These are phyloP conservation scores for Parelbella ahira DNA, from an alignment of 2,888 invertebrate genomes.

Conservation along the genomic window DNA sequence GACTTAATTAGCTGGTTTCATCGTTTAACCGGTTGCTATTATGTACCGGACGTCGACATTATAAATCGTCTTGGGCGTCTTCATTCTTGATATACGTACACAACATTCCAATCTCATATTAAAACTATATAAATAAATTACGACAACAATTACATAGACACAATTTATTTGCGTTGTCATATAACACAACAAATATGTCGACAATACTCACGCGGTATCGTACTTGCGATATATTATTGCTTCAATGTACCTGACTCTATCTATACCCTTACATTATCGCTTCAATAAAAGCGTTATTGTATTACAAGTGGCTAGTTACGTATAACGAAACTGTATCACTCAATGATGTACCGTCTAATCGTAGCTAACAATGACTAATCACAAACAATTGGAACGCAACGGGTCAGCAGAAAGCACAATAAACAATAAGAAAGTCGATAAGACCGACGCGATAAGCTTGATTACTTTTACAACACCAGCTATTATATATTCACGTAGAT, in stretches of 20 bases:
- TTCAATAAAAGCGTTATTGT: conserved; percentile 1
- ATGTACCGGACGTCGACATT: conserved; percentile 16
- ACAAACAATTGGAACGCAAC: conserved; percentile 38
- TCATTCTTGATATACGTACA: too few species aligned
- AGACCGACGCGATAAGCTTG: too few species aligned
- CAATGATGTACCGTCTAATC: conserved; percentile 21
- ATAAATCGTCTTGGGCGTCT: conserved; percentile 1
- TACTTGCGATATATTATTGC: too few species aligned
- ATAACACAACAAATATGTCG: too few species aligned
- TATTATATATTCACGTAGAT: too few species aligned
- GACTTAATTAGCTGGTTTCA: conserved; percentile 15
- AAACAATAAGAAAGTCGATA: conserved; percentile 48
- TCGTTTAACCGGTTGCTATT: conserved; percentile 4
- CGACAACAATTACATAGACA: too few species aligned
- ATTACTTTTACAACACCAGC: too few species aligned
- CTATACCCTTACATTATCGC: conserved; percentile 12
- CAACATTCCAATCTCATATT: too few species aligned
- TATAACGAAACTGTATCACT: conserved; percentile 18
- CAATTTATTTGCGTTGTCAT: too few species aligned
- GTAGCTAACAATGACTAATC: conserved; percentile 29
- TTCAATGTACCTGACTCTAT: too few species aligned
- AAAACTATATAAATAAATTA: too few species aligned
- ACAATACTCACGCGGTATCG: too few species aligned
- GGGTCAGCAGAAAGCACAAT: conserved; percentile 44
- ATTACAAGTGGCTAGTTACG: conserved; percentile 10